Evolutionary conservation across 2,797 vertebrate genomes (phyloP).

Genomic region (Anguilla anguilla): DNA sequence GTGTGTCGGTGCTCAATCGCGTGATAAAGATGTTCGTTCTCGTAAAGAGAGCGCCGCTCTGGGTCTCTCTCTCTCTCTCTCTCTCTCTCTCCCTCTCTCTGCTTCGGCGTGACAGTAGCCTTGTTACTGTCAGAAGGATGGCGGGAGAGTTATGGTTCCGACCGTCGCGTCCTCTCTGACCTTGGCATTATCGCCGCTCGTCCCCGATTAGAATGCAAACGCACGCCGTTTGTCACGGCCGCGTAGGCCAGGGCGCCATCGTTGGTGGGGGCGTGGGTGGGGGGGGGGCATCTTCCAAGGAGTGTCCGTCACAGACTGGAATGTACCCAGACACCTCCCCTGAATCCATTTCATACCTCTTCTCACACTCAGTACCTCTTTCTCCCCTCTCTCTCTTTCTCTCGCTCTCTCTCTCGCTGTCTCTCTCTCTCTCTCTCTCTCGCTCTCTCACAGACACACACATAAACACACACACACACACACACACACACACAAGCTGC

Average conservation of each 20-base stretch:
- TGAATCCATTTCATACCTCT: too few species aligned
- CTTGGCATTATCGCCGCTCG: neutral
- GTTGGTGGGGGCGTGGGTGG: neutral
- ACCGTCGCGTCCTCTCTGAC: neutral
- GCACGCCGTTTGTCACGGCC: neutral
- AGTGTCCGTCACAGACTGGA: neutral
- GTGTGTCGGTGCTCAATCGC: neutral
- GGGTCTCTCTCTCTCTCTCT: neutral
- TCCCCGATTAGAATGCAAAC: conserved; percentile 10
- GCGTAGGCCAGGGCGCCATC: neutral
- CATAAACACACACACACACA: neutral
- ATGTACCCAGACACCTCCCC: too few species aligned
- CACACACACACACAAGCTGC: neutral
- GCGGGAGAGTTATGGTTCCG: neutral
- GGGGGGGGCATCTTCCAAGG: neutral
- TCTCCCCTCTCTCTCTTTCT: too few species aligned
- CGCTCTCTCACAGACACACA: neutral
- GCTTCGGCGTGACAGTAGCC: neutral
- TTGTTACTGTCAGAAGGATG: neutral
- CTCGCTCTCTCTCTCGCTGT: neutral
- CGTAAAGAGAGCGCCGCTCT: neutral
- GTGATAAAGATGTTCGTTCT: neutral
- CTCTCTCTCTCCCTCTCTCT: neutral
- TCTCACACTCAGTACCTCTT: too few species aligned
- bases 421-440: neutral